Base-by-base conservation (phyloP, 2,888 invertebrate genomes). In the Ophion obscuratus region DNA sequence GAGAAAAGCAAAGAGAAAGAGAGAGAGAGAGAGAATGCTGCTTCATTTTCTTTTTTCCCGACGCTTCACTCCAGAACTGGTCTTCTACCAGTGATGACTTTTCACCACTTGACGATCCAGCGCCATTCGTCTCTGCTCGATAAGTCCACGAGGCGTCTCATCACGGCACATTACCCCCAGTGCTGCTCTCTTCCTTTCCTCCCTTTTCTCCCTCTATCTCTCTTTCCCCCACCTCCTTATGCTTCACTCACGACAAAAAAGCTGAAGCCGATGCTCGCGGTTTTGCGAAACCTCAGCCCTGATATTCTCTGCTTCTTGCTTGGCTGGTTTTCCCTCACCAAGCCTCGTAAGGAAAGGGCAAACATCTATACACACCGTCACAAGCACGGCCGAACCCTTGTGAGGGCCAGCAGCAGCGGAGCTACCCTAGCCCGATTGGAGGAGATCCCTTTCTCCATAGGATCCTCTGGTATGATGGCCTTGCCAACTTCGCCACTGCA, bases 141-240 rank as follows among this genome's bases (percentile, higher is more conserved):
- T 86, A 87, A 93, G 90, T 92, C 92, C 90, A 90, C 92, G 92
- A 93, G 92, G 92, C 93, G 93, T 93, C 93, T 93, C 93, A 93
- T 93, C 93, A 93, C 92, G 93, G 93, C 93, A 93, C 93, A 93
- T 93, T 93, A 93, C 93, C 92, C 91, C 86, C 89, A 87, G 84
- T 53, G 81, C 53, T 53, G 53, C 27, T 84, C 75, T 71, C 73
- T 59, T 68, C 61, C 64, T 76, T 73, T 62, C 59, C 40, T 47
- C 57, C 66, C n/a, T 80, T 71, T 64, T 62, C 59, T 81, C 75
- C 67, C 79, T 47, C 64, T 76, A 75, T 68, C 57, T 70, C 70
- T 79, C 81, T 70, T 47, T 78, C 64, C 68, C 67, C 67, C 67
- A 66, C 24, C 61, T 68, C 47, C 67, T 76, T 53, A 68, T 79